phyloP scores from a whole-genome alignment of 35 echinoderm and acorn worm species.

The Stichopus chloronotus region DNA sequence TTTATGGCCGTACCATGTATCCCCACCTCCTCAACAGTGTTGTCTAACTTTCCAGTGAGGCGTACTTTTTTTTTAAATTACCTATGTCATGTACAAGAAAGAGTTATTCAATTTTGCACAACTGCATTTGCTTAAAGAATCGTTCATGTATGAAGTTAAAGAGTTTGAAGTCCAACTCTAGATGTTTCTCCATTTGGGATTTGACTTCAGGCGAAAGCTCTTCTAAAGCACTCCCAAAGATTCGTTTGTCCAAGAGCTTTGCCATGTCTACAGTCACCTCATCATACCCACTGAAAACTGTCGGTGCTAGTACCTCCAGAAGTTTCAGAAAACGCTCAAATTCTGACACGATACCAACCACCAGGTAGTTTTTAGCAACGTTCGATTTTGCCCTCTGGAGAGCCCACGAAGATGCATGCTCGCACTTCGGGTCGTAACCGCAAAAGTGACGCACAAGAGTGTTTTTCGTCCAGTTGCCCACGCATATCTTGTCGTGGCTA shows the following conservation, averaged over 20 bases:
- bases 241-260: conserved; percentile 36
- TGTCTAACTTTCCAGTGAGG: too few relatives aligned
- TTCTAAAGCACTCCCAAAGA: neutral
- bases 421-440: conserved; percentile 26
- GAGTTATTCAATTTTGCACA: conserved; percentile 17
- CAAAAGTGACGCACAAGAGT: conserved; percentile 48
- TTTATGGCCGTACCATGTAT: too few relatives aligned
- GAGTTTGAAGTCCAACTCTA: conserved; percentile 44
- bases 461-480: conserved; percentile 36
- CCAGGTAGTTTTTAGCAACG: conserved; percentile 31
- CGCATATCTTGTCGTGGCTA: conserved; percentile 3
- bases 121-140: conserved; percentile 14
- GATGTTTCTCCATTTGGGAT: conserved; percentile 32
- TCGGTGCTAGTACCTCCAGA: conserved; percentile 21
- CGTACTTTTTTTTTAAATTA: too few relatives aligned
- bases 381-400: conserved; percentile 21
- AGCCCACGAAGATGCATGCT: conserved; percentile 23
- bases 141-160: conserved; percentile 30
- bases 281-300: conserved; percentile 5
- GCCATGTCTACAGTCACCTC: conserved; percentile 12
- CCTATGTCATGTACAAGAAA: neutral
- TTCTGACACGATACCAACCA: conserved; percentile 23
- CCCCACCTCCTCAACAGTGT: too few relatives aligned
- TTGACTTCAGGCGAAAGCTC: conserved; percentile 22
- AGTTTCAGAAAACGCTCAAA: conserved; percentile 39